Percentiles rank a stretch among this genome's conserved stretches.
Conservation (phyloP, 2,888 invertebrate genomes). For the Lasioglossum zephyrum region DNA sequence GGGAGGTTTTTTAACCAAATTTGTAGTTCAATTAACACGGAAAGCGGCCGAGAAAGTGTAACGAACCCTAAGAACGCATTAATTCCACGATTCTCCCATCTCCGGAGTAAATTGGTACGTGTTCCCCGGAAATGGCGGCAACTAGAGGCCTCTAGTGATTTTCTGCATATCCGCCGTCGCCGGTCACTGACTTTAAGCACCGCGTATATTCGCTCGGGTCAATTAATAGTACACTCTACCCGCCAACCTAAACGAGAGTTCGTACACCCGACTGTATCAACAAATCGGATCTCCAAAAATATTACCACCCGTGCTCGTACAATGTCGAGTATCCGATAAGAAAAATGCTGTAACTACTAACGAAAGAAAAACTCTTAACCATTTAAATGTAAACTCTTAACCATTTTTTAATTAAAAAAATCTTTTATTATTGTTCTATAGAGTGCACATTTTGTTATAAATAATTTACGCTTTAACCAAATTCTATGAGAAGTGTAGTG, state of each 20-base stretch:
- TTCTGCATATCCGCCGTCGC: conserved; percentile 38
- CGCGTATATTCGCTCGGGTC: conserved; percentile 34
- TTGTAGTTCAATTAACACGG: not conserved
- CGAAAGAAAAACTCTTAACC: too few species aligned
- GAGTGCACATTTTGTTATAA: too few species aligned
- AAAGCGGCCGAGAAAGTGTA: not conserved
- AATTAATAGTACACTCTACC: conserved; percentile 57
- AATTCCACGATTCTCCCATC: conserved; percentile 3
- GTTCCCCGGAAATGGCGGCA: conserved; percentile 46
- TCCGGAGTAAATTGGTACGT: conserved; percentile 28
- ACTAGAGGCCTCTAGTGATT: conserved; percentile 44
- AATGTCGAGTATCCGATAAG: not conserved
- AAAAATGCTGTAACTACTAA: not conserved
- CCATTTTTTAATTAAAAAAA: too few species aligned
- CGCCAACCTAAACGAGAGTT: conserved; percentile 39
- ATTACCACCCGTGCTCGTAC: not conserved
- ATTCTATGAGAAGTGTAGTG: too few species aligned
- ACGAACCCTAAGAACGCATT: not conserved
- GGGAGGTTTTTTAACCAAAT: not conserved
- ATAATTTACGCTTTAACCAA: too few species aligned
- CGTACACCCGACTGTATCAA: not conserved
- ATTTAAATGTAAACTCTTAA: too few species aligned
- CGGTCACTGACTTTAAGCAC: conserved; percentile 60
- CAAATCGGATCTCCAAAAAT: not conserved
- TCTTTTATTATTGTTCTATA: too few species aligned